Evolutionary conservation across 2,797 vertebrate genomes (phyloP).

Genomic region (Cyprinodon diabolis): DNA sequence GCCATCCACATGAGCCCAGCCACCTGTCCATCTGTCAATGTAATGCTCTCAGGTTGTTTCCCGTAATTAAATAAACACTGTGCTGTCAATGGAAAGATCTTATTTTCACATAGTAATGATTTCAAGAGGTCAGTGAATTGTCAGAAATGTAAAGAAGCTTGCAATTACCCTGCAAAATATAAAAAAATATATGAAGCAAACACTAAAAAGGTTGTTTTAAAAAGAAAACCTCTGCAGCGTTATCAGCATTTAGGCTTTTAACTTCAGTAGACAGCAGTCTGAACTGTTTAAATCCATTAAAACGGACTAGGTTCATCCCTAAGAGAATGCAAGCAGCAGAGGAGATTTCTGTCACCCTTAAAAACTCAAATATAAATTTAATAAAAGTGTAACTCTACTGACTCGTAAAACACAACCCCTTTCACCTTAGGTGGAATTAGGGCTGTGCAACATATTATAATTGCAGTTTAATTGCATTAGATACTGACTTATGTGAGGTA

Average conservation of each 20-base stretch:
- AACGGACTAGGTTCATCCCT: too few species aligned
- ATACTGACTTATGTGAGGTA: too few species aligned
- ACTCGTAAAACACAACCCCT: background rate
- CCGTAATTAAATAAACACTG: conserved; percentile 36
- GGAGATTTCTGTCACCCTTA: background rate
- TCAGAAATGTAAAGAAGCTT: conserved; percentile 5
- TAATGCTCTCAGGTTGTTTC: conserved; percentile 21
- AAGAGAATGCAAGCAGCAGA: background rate
- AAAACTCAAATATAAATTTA: background rate
- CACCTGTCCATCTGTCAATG: conserved; percentile 49
- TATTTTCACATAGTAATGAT: conserved; percentile 44
- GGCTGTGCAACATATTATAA: too few species aligned
- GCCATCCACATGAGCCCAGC: conserved; percentile 51
- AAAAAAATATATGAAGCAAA: background rate
- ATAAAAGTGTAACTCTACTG: background rate
- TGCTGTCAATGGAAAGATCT: conserved; percentile 51
- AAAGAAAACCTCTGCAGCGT: background rate
- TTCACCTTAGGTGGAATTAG: background rate
- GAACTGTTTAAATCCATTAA: too few species aligned
- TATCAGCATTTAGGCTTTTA: background rate
- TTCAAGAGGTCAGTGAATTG: conserved; percentile 36
- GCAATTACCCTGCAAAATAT: background rate
- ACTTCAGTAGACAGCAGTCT: background rate
- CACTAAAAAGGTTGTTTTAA: background rate
- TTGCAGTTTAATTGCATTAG: too few species aligned